Evolutionary conservation across 2,113 vertebrate species (phyloP), one percentile per base, ranked within the genome.

Genomic region (Etheostoma cragini): DNA sequence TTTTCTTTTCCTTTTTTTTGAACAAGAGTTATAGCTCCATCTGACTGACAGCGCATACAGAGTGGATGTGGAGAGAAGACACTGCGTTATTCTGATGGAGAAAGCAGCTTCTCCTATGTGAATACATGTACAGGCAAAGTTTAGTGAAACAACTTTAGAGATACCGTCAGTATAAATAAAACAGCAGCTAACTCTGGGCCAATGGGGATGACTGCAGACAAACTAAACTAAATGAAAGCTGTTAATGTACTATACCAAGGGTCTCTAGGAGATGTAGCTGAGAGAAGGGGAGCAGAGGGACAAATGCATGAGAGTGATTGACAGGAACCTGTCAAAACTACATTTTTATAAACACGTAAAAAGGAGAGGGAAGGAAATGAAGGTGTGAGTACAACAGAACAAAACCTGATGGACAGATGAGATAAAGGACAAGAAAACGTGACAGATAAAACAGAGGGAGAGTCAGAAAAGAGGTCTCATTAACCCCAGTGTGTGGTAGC

Each of bases 91-190:
- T 76, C 6, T 67, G 71, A 84, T 8, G 26, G 45, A 66, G 50
- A 72, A 57, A 33, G 42, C 26, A 81, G 62, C 35, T 8, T 50
- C 70, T 82, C 89, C 56, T 82, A 21, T 78, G 83, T 30, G 82
- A 82, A 83, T 82, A 74, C 67, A 22, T 58, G 11, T 4, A 75
- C 56, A 47, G 19, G 70, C 78, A 84, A 83, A 78, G 60, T 89
- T 89, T 78, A 45, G 60, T 60, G 54, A 78, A 78, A 86, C 70
- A 76, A 80, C 26, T 73, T 67, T 75, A 70, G 80, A 81, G 87
- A 88, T 78, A 76, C n/a, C 85, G 90, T 82, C 81, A 71, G 67
- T 63, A 81, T 82, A 88, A 85, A 90, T 87, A 87, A 89, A 90
- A 87, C 38, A 83, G 75, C 26, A 82, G 82, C 76, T 79, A 70